Percentiles rank a stretch among this genome's conserved stretches.
These are phyloP conservation scores for Xestia xanthographa DNA, from an alignment of 2,888 invertebrate species.

Conservation along the genomic window DNA sequence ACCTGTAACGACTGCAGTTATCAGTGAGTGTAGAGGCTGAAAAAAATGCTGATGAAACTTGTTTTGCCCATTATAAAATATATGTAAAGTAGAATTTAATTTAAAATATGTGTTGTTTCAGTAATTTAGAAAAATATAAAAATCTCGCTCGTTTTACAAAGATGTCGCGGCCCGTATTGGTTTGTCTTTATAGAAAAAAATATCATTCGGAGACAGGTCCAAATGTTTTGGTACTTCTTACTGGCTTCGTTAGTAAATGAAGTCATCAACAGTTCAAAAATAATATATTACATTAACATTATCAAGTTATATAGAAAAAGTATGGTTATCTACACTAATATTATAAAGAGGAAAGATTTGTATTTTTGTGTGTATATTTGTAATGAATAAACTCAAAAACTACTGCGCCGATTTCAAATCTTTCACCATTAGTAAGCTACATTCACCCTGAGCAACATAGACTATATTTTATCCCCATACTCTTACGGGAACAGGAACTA, in stretches of 20 bases:
- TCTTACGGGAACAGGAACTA: too few species aligned
- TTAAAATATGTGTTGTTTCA: too few species aligned
- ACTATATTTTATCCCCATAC: too few species aligned
- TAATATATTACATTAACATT: background rate
- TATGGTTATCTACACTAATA: too few species aligned
- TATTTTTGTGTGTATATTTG: too few species aligned
- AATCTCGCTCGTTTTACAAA: background rate
- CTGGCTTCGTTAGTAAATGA: background rate
- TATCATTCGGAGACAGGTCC: background rate
- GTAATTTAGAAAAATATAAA: background rate
- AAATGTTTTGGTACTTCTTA: background rate
- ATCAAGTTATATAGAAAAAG: background rate
- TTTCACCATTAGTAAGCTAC: too few species aligned
- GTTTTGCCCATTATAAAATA: accelerated
- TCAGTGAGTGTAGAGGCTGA: background rate
- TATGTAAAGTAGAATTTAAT: too few species aligned
- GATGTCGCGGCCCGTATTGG: background rate
- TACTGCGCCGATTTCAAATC: too few species aligned
- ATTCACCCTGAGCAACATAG: too few species aligned
- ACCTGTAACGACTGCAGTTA: background rate
- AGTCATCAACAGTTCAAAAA: too few species aligned
- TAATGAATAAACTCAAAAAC: too few species aligned
- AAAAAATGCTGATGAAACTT: background rate
- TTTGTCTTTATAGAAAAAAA: background rate
- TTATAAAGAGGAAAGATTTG: too few species aligned